Percentiles rank a stretch among this genome's conserved stretches.
Conservation (phyloP, 2,888 invertebrate genomes). For the Erannis defoliaria region DNA sequence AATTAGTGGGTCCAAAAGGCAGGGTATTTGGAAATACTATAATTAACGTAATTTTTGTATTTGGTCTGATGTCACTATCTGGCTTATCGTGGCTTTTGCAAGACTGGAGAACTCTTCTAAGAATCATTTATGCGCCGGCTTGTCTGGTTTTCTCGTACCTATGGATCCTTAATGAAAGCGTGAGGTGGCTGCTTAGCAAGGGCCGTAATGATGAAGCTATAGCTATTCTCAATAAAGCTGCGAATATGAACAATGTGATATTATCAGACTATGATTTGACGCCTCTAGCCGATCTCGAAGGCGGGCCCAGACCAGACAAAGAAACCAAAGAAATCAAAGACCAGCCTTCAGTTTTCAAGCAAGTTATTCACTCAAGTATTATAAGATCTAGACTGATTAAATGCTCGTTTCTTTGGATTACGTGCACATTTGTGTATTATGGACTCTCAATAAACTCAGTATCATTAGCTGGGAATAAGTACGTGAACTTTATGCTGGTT, state of each 20-base stretch:
- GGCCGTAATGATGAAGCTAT: constrained; percentile 88
- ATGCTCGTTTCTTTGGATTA: constrained; percentile 92
- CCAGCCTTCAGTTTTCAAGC: constrained; percentile 61
- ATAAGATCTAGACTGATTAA: constrained; percentile 86
- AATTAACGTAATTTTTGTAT: constrained; percentile 90
- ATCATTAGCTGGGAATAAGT: constrained; percentile 91
- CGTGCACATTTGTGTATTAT: constrained; percentile 93
- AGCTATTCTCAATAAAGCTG: constrained; percentile 88
- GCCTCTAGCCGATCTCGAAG: constrained; percentile 67
- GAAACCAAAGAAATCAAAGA: constrained; percentile 42
- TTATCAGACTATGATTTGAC: constrained; percentile 74
- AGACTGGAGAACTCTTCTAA: constrained; percentile 90
- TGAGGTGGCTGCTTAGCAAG: constrained; percentile 92
- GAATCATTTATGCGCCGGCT: constrained; percentile 90
- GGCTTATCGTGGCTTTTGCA: constrained; percentile 89
- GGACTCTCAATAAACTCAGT: constrained; percentile 93
- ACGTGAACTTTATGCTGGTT: constrained; percentile 90
- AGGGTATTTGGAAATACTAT: constrained; percentile 91
- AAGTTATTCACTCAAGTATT: constrained; percentile 84
- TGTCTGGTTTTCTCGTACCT: constrained; percentile 89
- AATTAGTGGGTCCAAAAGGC: constrained; percentile 91
- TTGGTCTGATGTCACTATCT: constrained; percentile 90
- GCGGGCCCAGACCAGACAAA: constrained; percentile 44
- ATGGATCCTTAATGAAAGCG: constrained; percentile 91
- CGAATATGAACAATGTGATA: constrained; percentile 87